Evolutionary conservation across 2,888 invertebrate species (phyloP), one percentile per base, ranked within the genome.

Genomic region (Lochmaea capreae): DNA sequence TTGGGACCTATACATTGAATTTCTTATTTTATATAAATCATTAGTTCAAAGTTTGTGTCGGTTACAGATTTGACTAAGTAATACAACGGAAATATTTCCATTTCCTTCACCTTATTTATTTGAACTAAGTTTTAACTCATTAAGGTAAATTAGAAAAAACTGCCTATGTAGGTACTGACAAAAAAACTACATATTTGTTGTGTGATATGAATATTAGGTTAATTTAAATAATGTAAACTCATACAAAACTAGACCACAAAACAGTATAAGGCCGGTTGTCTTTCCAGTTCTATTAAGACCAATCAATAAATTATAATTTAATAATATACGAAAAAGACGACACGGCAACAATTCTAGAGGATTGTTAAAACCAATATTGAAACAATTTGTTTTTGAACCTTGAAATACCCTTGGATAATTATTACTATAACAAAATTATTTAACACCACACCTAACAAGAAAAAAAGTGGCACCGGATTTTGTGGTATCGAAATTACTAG

Each of bases 361-460:
- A 54, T 54, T 16, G 6, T 54, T 54, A 54, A 16, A 54, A 18
- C 18, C 10, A 54, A 54, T 54, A 54, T 54, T 54, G n/a, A 54
- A 16, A 54, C 54, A 49, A 14, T 6, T n/a, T n/a, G 4, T 49
- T n/a, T 49, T 14, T 54, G 54, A 62, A 62, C 62, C 62, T 62
- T 62, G 62, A 39, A n/a, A 18, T 42, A 14, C 5, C 14, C 42
- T 33, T 16, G n/a, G n/a, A 6, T 49, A 49, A 33, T 33, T 33
- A 33, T 33, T 33, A 33, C 6, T 14, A n/a, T 49, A 6, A 14
- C n/a, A 10, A 9, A 54, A 54, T 54, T 18, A 49, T 49, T 65
- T 14, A 49, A 65, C 22, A 49, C 65, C 65, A 65, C 65, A 65
- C 65, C 65, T 65, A 22, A 18, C 11, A 46, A 43, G 43, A 43